Conservation (phyloP, 2,888 invertebrate genomes). For the Horisme vitalbata region DNA sequence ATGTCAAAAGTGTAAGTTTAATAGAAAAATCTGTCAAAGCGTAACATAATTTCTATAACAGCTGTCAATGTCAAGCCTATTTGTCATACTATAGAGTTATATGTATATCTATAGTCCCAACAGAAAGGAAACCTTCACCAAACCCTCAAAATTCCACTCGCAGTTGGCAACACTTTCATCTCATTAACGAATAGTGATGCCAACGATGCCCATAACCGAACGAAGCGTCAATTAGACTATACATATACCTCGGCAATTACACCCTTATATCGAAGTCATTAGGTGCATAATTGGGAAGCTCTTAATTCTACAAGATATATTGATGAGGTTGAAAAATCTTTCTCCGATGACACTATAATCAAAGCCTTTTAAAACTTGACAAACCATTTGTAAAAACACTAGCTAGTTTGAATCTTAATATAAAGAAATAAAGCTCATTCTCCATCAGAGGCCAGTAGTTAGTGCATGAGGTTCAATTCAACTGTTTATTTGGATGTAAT, state of each 20-base stretch:
- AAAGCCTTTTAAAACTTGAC: neutral
- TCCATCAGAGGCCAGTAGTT: slow-evolving; percentile 4
- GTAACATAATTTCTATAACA: too few species aligned
- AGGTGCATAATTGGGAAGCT: slow-evolving; percentile 41
- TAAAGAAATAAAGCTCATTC: neutral
- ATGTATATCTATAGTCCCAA: too few species aligned
- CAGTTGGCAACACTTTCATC: slow-evolving; percentile 33
- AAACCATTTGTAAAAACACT: neutral
- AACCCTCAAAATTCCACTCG: slow-evolving; percentile 13
- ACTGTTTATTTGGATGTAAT: slow-evolving; percentile 27
- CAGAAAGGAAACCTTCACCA: neutral
- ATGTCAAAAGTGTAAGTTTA: too few species aligned
- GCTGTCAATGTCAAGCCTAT: too few species aligned
- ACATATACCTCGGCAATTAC: slow-evolving; percentile 51
- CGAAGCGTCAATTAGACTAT: slow-evolving; percentile 54
- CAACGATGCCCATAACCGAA: slow-evolving; percentile 41
- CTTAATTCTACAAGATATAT: slow-evolving; percentile 15
- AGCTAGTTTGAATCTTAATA: neutral
- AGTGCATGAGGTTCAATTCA: slow-evolving; percentile 27
- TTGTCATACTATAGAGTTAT: too few species aligned
- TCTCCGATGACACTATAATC: neutral
- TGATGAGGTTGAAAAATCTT: slow-evolving; percentile 1
- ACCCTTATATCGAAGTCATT: slow-evolving; percentile 52
- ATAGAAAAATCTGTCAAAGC: too few species aligned
- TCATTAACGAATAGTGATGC: slow-evolving; percentile 30